These are phyloP conservation scores for Pelosia muscerda DNA, from an alignment of 2,888 invertebrate genomes.

Conservation along the genomic window DNA sequence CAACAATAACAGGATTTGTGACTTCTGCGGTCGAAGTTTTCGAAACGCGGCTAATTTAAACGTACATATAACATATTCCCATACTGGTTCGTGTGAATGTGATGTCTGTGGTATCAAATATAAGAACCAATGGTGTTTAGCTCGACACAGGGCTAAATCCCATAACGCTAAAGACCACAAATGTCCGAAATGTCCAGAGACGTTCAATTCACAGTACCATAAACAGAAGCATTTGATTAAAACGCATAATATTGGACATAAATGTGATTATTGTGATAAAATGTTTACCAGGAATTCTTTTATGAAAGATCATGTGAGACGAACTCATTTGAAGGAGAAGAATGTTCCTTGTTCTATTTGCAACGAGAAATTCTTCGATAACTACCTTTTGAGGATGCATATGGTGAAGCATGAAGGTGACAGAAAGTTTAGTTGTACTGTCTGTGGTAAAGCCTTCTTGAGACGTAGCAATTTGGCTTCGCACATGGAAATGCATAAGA, in stretches of 20 bases:
- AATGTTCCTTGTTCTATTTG: constrained; percentile 78
- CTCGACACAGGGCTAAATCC: constrained; percentile 73
- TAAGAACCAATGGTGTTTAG: constrained; percentile 75
- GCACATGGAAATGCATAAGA: constrained; percentile 85
- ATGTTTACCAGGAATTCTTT: constrained; percentile 82
- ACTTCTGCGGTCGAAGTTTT: constrained; percentile 77
- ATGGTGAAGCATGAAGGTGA: constrained; percentile 86
- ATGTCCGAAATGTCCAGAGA: constrained; percentile 75
- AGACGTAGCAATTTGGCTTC: constrained; percentile 87
- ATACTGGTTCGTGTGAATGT: constrained; percentile 73
- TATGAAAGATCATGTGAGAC: constrained; percentile 77
- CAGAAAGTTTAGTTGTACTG: constrained; percentile 84
- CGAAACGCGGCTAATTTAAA: constrained; percentile 71
- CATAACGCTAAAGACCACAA: constrained; percentile 78
- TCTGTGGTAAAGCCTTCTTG: constrained; percentile 87
- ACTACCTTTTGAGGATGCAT: constrained; percentile 76
- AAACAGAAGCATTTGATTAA: constrained; percentile 84
- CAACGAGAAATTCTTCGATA: constrained; percentile 78
- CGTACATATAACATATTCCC: constrained; percentile 73
- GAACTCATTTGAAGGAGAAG: constrained; percentile 81
- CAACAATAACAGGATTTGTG: constrained; percentile 77
- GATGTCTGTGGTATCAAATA: constrained; percentile 71
- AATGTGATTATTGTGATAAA: constrained; percentile 73
- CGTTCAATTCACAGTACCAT: constrained; percentile 84
- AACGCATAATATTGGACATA: constrained; percentile 78